Evolutionary conservation across 2,888 invertebrate genomes (phyloP), one percentile per base, ranked within the genome.

Genomic region (Colletes collaris): DNA sequence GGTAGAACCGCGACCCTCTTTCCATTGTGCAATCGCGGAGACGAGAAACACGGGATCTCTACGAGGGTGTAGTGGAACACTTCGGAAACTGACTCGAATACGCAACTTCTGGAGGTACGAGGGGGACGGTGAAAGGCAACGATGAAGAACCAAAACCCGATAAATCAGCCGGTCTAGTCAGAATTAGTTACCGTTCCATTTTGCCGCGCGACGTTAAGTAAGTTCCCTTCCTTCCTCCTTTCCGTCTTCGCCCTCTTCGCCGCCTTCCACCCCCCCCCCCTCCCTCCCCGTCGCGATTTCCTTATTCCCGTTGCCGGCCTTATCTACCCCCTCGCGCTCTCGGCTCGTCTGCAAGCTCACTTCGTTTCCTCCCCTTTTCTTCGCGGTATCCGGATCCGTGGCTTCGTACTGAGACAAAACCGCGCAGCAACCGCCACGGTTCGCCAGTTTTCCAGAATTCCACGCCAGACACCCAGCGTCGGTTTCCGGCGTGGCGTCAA

Each of bases 131-230:
- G 82, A 78, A 71, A 77, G 80, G 79, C 76, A 76, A 79, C 79
- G 79, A 85, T 83, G 86, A 89, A 86, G 90, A 86, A 87, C 85
- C 86, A 86, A 88, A 91, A 90, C 87, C 89, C 89, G 88, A 91
- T 91, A 90, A 92, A 92, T 92, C 90, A 90, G 81, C 76, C 79
- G 69, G 80, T 83, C 86, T 84, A 87, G 88, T 90, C 82, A 86
- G 87, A 92, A 92, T 92, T 91, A 91, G 91, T 91, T 91, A 89
- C 88, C 87, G 87, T 88, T 87, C 87, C 90, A 90, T 91, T 92
- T 90, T 89, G 89, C 90, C 88, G 89, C 87, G 87, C 87, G 87
- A 85, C 89, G 89, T 88, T 90, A 90, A 91, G 90, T 89, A 90
- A 89, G 87, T 88, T 87, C 87, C 84, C 85, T 75, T 84, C 85